phyloP scores from a whole-genome alignment of 2,888 invertebrate species.

The Leptopilina syphax region DNA sequence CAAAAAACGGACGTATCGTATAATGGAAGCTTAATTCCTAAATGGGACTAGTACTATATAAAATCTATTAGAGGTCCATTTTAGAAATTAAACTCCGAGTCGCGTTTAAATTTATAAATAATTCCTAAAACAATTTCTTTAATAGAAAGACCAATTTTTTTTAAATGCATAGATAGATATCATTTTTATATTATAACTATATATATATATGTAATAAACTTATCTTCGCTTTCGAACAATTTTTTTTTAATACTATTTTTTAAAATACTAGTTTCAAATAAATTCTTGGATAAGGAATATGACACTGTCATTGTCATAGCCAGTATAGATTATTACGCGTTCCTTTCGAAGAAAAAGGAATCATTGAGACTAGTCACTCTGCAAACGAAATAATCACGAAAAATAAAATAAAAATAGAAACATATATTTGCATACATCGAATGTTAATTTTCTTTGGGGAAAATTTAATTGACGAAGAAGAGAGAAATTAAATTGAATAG shows the following conservation, averaged over 20 bases:
- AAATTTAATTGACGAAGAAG: too few relatives aligned
- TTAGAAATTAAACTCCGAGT: neutral
- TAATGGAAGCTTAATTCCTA: slow-evolving; percentile 23
- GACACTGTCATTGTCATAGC: neutral
- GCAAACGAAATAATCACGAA: slow-evolving; percentile 1
- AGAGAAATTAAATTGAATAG: too few relatives aligned
- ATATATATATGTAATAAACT: too few relatives aligned
- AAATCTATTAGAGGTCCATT: slow-evolving; percentile 19
- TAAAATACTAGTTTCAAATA: neutral
- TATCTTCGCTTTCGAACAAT: too few relatives aligned
- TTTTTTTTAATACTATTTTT: too few relatives aligned
- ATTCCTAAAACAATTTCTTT: neutral
- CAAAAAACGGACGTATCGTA: slow-evolving; percentile 9
- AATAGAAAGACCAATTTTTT: neutral
- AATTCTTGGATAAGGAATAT: neutral
- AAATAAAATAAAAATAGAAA: slow-evolving; percentile 1
- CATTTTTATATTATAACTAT: too few relatives aligned
- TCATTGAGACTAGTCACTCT: slow-evolving; percentile 21
- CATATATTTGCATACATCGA: too few relatives aligned
- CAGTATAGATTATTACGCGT: slow-evolving; percentile 1
- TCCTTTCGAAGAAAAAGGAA: neutral
- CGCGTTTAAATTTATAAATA: slow-evolving; percentile 6
- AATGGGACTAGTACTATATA: slow-evolving; percentile 19
- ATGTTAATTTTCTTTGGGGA: too few relatives aligned
- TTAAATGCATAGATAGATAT: too few relatives aligned